Conservation (phyloP, 2,113 vertebrate species). For the Steatornis caripensis region DNA sequence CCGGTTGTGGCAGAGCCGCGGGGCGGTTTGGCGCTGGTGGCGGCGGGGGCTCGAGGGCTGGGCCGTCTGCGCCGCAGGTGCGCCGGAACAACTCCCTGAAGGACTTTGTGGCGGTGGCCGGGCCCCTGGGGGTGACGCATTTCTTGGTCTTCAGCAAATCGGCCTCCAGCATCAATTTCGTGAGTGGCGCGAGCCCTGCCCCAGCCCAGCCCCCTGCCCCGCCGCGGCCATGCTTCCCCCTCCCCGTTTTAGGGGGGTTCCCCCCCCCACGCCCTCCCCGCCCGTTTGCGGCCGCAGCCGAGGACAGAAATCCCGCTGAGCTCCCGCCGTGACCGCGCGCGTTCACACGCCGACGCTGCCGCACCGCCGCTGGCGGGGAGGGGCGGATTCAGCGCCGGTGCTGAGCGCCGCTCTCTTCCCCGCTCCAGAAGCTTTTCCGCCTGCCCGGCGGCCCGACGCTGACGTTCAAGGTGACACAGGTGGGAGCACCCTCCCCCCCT, state of each 20-base stretch:
- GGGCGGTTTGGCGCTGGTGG: no score
- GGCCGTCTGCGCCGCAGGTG: slow-evolving; percentile 77
- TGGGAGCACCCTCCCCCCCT: slow-evolving; percentile 7
- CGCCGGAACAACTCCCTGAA: slow-evolving; percentile 86
- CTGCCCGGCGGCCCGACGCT: slow-evolving; percentile 89
- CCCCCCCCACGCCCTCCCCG: no score
- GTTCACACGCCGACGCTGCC: no score
- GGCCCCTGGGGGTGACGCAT: slow-evolving; percentile 88
- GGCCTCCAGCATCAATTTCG: slow-evolving; percentile 76
- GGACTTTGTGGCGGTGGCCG: slow-evolving; percentile 87
- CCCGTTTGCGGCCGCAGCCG: neutral
- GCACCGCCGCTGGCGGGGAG: no score
- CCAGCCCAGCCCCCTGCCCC: accelerated
- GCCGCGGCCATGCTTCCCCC: no score
- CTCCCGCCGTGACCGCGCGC: neutral
- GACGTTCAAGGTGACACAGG: slow-evolving; percentile 83
- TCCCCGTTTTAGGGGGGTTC: no score
- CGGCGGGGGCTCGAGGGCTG: no score
- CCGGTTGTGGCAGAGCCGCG: no score
- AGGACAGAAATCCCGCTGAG: neutral
- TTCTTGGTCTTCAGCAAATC: slow-evolving; percentile 88
- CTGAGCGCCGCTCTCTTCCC: neutral
- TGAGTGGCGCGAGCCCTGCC: slow-evolving; percentile 61
- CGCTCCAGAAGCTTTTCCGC: slow-evolving; percentile 82
- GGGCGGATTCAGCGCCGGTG: no score